Conservation (phyloP, 2,113 vertebrate genomes). For the Clarias macrocephalus region DNA sequence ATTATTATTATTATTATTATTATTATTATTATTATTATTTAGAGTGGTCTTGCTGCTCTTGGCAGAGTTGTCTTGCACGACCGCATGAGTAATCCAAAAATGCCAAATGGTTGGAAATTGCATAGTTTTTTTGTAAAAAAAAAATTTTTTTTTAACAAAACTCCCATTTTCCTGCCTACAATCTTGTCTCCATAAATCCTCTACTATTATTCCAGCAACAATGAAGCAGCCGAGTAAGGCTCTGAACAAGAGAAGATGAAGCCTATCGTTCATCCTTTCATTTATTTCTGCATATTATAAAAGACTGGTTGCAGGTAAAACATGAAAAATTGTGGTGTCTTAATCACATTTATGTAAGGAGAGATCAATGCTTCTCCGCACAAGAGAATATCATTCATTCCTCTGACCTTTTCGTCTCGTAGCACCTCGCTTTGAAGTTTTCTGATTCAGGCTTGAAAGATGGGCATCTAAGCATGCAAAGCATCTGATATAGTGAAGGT, state of each 20-base stretch:
- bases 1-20: background rate
- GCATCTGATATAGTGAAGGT: slow-evolving; percentile 20
- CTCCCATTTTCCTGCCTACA: background rate
- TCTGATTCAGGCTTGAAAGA: background rate
- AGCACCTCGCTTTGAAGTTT: background rate
- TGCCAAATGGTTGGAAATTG: slow-evolving; percentile 18
- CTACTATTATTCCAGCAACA: background rate
- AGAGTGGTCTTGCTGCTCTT: background rate
- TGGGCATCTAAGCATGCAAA: background rate
- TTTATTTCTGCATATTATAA: background rate
- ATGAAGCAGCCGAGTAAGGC: background rate
- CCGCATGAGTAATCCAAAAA: background rate
- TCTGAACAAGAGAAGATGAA: background rate
- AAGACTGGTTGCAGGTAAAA: background rate
- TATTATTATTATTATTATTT: background rate
- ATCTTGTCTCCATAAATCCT: background rate
- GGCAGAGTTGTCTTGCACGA: background rate
- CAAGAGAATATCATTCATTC: slow-evolving; percentile 25
- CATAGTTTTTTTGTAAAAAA: background rate
- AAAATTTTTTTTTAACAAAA: background rate
- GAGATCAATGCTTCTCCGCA: slow-evolving; percentile 28
- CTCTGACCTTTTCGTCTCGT: slow-evolving; percentile 28
- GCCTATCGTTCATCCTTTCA: background rate
- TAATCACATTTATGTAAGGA: slow-evolving; percentile 20
- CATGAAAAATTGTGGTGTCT: slow-evolving; percentile 33